Percentiles rank a stretch among this genome's conserved stretches.
Conservation (phyloP, 1,140 invertebrate genomes). For the Aradophagus sp. region DNA sequence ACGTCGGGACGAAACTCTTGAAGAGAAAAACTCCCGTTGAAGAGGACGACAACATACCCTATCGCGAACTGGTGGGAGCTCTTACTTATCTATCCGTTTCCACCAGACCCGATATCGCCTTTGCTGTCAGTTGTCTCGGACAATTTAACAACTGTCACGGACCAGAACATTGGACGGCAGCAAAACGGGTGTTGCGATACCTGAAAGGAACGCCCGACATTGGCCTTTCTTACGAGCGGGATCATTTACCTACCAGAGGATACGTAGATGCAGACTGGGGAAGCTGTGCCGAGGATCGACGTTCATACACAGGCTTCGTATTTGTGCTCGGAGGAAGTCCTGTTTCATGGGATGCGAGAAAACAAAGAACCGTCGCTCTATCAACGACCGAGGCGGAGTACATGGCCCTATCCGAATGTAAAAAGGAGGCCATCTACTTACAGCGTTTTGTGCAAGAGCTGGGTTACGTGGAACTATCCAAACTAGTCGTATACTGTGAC, state of each 20-base stretch:
- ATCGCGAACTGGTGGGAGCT: not conserved
- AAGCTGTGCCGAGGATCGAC: constrained; percentile 45
- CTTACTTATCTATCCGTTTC: not conserved
- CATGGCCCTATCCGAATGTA: constrained; percentile 12
- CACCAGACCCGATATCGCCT: constrained; percentile 65
- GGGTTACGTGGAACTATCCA: not conserved
- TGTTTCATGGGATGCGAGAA: not conserved
- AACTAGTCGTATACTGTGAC: constrained; percentile 29
- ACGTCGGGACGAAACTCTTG: not conserved
- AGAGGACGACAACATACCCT: not conserved
- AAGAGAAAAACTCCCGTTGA: not conserved
- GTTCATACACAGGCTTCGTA: constrained; percentile 33
- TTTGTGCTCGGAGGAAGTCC: not conserved
- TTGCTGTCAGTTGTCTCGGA: constrained; percentile 49
- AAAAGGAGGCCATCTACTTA: constrained; percentile 16
- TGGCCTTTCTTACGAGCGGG: not conserved
- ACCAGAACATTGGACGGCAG: constrained; percentile 30
- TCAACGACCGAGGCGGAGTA: constrained; percentile 15
- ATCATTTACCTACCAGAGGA: constrained; percentile 2
- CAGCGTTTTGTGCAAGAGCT: constrained; percentile 11
- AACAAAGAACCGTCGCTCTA: constrained; percentile 9
- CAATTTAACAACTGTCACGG: constrained; percentile 46
- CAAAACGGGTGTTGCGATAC: constrained; percentile 51
- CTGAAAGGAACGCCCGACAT: constrained; percentile 33
- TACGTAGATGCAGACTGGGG: constrained; percentile 56